Conservation (phyloP, 2,113 vertebrate genomes). For the Callorhinus ursinus region DNA sequence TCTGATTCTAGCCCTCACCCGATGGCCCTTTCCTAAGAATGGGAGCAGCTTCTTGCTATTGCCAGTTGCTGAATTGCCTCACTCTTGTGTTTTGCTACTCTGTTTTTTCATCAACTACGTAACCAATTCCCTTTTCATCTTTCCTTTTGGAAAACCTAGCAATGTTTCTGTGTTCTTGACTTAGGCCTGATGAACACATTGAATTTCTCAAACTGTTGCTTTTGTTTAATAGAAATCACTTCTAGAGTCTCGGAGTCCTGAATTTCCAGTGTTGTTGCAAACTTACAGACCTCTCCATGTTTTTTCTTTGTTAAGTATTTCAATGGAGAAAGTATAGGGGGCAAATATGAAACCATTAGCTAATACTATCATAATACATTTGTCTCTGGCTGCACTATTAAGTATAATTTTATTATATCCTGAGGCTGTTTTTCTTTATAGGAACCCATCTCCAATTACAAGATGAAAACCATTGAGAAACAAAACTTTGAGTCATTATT, state of each 20-base stretch:
- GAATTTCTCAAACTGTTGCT: constrained; percentile 8
- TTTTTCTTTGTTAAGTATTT: constrained; percentile 37
- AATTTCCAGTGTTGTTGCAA: constrained; percentile 13
- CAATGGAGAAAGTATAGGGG: neutral
- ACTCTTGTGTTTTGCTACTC: neutral
- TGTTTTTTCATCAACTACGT: neutral
- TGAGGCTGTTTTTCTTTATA: constrained; percentile 40
- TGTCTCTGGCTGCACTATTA: constrained; percentile 26
- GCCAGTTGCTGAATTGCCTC: neutral
- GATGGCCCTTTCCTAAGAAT: neutral
- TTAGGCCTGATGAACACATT: neutral
- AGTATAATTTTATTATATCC: constrained; percentile 53
- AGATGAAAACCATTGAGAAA: constrained; percentile 46
- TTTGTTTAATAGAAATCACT: constrained; percentile 20
- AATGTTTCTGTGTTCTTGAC: constrained; percentile 26
- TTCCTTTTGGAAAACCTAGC: constrained; percentile 16
- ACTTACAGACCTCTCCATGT: neutral
- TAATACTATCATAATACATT: constrained; percentile 40
- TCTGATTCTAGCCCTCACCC: neutral
- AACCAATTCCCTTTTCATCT: neutral
- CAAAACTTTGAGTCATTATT: constrained; percentile 17
- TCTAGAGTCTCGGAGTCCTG: neutral
- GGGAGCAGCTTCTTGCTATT: neutral
- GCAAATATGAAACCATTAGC: constrained; percentile 40
- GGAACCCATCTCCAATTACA: constrained; percentile 26